Base-by-base conservation (phyloP, 2,113 vertebrate species). In the Plotosus lineatus region DNA sequence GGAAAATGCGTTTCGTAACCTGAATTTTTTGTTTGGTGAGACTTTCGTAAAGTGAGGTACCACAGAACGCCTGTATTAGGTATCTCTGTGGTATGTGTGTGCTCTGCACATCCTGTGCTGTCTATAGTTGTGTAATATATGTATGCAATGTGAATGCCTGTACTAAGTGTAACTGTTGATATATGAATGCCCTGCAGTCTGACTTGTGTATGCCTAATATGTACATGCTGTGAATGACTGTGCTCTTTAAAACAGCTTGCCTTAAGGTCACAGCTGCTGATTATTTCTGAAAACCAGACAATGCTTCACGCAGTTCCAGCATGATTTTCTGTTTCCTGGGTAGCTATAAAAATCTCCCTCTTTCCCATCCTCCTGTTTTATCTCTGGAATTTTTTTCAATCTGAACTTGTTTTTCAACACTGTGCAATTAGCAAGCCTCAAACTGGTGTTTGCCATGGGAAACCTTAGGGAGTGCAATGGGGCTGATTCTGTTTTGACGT, bases 311-410 rank as follows among this genome's bases (percentile, higher is more conserved):
- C 23, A 26, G 4, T 23, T 69, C 44, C 12, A 23, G 65, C 38
- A 15, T 68, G 2, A 33, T 31, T n/a, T 50, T 31, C 15, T 21
- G 4, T 7, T 51, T 74, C 31, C 28, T 38, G 26, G 2, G 31
- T 40, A 38, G 19, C 28, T 74, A 9, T 26, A 23, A 31, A 33
- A 7, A 21, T 46, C 69, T 65, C 26, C 40, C 33, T 15, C 82
- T 10, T 46, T 40, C 60, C 56, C 36, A 40, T 58, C n/a, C 48
- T 51, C 28, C 12, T 3, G 46, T 28, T 83, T 79, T 61, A 80
- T 85, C 76, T 84, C 53, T 85, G 82, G 83, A 88, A 84, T 86
- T 81, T 80, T 33, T 86, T 82, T 69, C 74, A 79, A 48, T 79
- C 40, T 7, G 61, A 61, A 82, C 74, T 84, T 85, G 80, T 72